Evolutionary conservation across 1,140 invertebrate genomes (phyloP).

Genomic region (Saccostrea echinata): DNA sequence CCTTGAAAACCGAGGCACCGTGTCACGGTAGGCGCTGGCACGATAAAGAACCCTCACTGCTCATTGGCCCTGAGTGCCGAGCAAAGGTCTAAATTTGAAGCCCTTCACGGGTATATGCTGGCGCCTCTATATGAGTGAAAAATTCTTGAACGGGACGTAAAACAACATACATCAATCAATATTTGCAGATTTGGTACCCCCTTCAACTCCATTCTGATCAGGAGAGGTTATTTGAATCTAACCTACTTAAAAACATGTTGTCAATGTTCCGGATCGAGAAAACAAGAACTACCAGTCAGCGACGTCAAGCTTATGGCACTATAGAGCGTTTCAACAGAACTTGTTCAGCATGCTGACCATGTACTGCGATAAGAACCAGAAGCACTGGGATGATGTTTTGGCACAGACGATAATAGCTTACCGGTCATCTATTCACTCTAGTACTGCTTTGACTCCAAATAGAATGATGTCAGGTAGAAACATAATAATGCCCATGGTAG

Average conservation of each 20-base stretch:
- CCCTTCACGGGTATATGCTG: no score
- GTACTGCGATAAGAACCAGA: constrained; percentile 47
- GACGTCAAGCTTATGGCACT: constrained; percentile 58
- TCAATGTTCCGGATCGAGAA: neutral
- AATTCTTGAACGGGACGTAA: no score
- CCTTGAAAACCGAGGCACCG: no score
- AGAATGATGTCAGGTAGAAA: constrained; percentile 62
- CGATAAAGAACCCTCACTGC: no score
- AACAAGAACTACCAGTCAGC: constrained; percentile 39
- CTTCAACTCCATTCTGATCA: neutral
- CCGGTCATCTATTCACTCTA: constrained; percentile 54
- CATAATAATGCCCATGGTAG: constrained; percentile 54
- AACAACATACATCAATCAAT: no score
- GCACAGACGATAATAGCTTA: constrained; percentile 61
- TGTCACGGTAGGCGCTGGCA: no score
- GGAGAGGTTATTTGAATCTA: constrained; percentile 2
- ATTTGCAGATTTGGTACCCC: no score
- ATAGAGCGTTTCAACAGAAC: no score
- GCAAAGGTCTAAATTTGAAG: no score
- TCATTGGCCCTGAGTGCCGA: no score
- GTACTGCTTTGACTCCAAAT: constrained; percentile 59
- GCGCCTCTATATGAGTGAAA: no score
- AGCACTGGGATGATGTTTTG: constrained; percentile 60
- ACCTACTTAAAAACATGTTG: neutral
- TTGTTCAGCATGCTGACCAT: constrained; percentile 57